These are phyloP conservation scores for Leptatherina wallacei DNA, from an alignment of 2,797 vertebrate genomes.

Conservation along the genomic window DNA sequence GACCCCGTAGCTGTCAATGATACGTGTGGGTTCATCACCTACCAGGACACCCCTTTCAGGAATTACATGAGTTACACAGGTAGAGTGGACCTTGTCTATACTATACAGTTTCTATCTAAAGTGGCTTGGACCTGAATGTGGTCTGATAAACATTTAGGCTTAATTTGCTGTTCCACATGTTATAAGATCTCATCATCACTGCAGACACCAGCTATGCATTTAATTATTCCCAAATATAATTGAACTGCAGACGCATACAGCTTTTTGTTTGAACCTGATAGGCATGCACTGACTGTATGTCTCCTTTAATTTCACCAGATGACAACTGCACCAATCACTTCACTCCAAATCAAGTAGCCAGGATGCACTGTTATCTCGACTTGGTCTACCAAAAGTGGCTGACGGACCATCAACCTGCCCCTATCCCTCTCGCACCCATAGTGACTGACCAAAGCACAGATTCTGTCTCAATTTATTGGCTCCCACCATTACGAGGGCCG, in stretches of 20 bases:
- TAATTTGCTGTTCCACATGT: not conserved
- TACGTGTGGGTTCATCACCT: conserved; percentile 88
- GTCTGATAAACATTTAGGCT: too few relatives aligned
- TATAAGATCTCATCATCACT: not conserved
- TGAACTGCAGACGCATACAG: not conserved
- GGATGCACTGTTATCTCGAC: conserved; percentile 98
- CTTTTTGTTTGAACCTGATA: not conserved
- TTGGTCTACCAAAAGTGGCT: conserved; percentile 94
- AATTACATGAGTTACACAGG: conserved; percentile 99
- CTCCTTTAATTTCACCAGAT: conserved; percentile 78
- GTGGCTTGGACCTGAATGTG: too few relatives aligned
- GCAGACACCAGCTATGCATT: conserved; percentile 4
- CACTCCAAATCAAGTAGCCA: conserved; percentile 95
- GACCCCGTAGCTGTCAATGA: conserved; percentile 91
- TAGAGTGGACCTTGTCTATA: not conserved
- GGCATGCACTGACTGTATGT: not conserved
- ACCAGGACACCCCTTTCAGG: conserved; percentile 90
- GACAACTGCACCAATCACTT: conserved; percentile 96
- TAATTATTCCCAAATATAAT: conserved; percentile 2
- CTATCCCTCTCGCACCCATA: conserved; percentile 89
- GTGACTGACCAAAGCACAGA: conserved; percentile 84
- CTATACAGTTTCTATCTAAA: too few relatives aligned
- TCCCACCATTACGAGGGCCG: conserved; percentile 88
- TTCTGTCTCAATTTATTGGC: conserved; percentile 92
- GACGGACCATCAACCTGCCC: conserved; percentile 81